These are phyloP conservation scores for Andrena marginata DNA, from an alignment of 2,888 invertebrate species.

Conservation along the genomic window DNA sequence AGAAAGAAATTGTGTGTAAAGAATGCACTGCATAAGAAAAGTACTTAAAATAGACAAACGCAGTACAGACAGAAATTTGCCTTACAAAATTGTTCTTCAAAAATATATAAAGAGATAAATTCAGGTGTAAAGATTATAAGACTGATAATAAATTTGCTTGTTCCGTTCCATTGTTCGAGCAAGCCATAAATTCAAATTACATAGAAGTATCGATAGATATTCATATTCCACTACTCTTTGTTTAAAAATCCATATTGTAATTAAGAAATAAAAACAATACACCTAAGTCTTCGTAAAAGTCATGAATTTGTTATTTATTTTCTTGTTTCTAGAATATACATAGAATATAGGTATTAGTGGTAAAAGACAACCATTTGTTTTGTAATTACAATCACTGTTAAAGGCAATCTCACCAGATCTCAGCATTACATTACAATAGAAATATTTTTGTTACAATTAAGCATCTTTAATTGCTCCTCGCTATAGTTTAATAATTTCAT, in stretches of 20 bases:
- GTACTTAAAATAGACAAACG: conserved; percentile 30
- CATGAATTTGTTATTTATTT: conserved; percentile 15
- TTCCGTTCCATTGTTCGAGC: conserved; percentile 27
- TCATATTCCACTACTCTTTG: conserved; percentile 15
- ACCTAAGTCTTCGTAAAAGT: conserved; percentile 26
- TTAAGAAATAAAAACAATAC: conserved; percentile 16
- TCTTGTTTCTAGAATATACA: neutral
- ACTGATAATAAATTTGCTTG: conserved; percentile 49
- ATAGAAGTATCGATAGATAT: conserved; percentile 29
- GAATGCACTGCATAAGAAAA: conserved; percentile 6
- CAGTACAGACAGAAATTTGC: conserved; percentile 24
- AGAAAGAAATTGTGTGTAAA: neutral
- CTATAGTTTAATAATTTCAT: neutral
- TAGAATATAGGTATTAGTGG: neutral
- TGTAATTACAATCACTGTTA: neutral
- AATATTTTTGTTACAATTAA: neutral
- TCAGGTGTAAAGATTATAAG: conserved; percentile 41
- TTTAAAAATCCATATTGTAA: conserved; percentile 25
- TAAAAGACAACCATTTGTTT: neutral
- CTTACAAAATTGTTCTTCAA: conserved; percentile 49
- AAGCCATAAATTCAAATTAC: conserved; percentile 17
- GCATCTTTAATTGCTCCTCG: neutral
- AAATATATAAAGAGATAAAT: conserved; percentile 24
- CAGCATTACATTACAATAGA: neutral
- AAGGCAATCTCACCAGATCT: neutral